These are phyloP conservation scores for Chroicocephalus ridibundus DNA, from an alignment of 2,113 vertebrate species.

Conservation along the genomic window DNA sequence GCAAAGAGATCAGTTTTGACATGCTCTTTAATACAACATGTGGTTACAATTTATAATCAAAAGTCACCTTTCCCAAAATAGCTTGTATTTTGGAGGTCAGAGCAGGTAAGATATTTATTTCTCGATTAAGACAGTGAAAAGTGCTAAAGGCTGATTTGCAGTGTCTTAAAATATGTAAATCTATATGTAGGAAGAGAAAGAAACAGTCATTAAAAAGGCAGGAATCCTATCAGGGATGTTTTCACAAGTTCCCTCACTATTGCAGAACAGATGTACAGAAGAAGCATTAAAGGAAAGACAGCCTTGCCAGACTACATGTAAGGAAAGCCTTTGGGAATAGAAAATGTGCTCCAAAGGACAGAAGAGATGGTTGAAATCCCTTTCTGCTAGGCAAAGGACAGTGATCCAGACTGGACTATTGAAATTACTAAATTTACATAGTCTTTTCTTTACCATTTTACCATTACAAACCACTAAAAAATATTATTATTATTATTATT, in stretches of 20 bases:
- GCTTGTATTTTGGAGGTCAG: slow-evolving; percentile 19
- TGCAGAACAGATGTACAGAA: neutral
- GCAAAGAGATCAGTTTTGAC: neutral
- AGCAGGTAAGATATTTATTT: neutral
- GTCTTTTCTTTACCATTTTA: neutral
- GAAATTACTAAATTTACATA: neutral
- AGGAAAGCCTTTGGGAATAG: neutral
- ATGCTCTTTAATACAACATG: neutral
- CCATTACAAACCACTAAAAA: neutral
- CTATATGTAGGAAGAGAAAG: neutral
- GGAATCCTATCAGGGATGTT: neutral
- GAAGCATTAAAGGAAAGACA: neutral
- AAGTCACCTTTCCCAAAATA: slow-evolving; percentile 1
- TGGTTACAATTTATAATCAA: slow-evolving; percentile 5
- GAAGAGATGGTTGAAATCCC: neutral
- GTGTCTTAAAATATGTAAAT: neutral
- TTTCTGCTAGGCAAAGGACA: neutral
- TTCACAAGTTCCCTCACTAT: neutral
- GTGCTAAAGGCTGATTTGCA: neutral
- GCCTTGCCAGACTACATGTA: neutral
- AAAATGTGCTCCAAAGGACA: neutral
- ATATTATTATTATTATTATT: neutral
- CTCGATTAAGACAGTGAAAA: neutral
- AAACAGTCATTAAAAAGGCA: neutral
- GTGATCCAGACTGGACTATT: neutral